Evolutionary conservation across 2,797 vertebrate genomes (phyloP).

Genomic region (Muscicapa comitata): DNA sequence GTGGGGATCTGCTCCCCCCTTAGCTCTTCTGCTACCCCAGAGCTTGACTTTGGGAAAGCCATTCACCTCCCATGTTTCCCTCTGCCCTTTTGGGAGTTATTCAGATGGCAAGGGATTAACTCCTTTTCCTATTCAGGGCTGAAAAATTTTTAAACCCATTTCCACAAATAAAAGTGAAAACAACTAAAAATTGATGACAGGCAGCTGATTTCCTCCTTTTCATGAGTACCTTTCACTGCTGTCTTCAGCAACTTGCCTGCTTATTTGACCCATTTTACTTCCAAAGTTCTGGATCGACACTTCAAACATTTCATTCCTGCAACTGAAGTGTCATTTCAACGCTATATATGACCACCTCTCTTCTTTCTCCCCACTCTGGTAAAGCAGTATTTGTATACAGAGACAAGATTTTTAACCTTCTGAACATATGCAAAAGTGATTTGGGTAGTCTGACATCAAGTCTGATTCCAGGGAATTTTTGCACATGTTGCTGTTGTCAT

Average conservation of each 20-base stretch:
- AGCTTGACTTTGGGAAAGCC: not conserved
- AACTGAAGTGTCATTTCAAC: not conserved
- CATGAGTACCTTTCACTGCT: not conserved
- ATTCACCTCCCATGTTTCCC: not conserved
- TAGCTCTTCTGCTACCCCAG: not conserved
- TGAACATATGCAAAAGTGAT: not conserved
- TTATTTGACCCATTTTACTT: not conserved
- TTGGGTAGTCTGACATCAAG: not conserved
- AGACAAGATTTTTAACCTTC: not conserved
- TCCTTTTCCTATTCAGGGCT: not conserved
- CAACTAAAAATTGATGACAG: not conserved
- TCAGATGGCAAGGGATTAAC: not conserved
- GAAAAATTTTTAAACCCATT: not conserved
- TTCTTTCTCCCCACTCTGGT: accelerated
- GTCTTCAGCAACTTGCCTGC: not conserved
- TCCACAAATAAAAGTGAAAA: not conserved
- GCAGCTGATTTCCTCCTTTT: not conserved
- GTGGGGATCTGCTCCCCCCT: not conserved
- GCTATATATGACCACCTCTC: not conserved
- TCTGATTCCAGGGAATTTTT: not conserved
- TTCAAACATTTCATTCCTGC: not conserved
- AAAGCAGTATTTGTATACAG: not conserved
- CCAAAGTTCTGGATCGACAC: not conserved
- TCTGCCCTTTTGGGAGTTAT: not conserved
- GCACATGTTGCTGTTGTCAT: not conserved